These are phyloP conservation scores for Recurvirostra avosetta DNA, from an alignment of 2,113 vertebrate genomes.

Conservation along the genomic window DNA sequence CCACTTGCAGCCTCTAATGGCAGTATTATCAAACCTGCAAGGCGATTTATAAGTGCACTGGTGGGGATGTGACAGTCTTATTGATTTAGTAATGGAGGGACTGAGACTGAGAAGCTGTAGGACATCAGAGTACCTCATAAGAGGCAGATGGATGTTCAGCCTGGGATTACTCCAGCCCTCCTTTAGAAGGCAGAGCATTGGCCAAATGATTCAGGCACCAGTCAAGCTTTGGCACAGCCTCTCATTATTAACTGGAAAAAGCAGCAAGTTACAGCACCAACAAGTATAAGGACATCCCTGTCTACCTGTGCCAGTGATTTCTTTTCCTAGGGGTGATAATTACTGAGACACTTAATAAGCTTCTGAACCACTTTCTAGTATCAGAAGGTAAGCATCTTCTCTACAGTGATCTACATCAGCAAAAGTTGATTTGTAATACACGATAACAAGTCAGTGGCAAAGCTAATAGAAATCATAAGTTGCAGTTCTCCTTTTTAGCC, in stretches of 20 bases:
- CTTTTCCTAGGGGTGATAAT: neutral
- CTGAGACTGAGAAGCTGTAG: constrained; percentile 24
- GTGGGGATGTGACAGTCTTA: neutral
- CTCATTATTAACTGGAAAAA: neutral
- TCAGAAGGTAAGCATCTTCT: neutral
- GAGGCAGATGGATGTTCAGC: neutral
- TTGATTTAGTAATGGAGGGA: constrained; percentile 17
- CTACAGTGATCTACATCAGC: neutral
- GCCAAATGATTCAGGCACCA: neutral
- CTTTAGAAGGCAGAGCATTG: neutral
- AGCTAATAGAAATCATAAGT: neutral
- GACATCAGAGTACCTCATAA: neutral
- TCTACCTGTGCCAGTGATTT: neutral
- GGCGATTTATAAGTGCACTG: constrained; percentile 5
- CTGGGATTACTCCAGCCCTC: neutral
- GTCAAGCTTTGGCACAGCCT: neutral
- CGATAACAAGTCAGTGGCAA: neutral
- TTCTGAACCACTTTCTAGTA: neutral
- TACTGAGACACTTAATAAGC: neutral
- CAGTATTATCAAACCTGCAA: constrained; percentile 24
- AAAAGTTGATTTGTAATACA: neutral
- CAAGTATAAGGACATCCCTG: neutral
- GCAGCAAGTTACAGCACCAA: neutral
- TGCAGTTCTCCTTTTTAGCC: neutral
- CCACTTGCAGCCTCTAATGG: constrained; percentile 8